Conservation (phyloP, 2,113 vertebrate species). For the Tetraodon nigroviridis region DNA sequence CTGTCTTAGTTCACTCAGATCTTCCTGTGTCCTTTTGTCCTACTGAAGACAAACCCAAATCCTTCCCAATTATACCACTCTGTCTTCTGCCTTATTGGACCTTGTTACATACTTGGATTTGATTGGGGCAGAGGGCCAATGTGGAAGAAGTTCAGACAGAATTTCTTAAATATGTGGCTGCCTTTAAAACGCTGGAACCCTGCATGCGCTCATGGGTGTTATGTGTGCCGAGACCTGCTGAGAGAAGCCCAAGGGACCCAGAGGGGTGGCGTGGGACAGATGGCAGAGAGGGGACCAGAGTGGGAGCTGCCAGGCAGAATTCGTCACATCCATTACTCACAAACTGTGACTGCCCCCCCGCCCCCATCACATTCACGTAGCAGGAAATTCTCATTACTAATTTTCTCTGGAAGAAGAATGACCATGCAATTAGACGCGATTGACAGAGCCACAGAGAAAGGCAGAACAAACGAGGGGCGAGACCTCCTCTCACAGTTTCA, state of each 20-base stretch:
- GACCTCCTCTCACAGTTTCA: conserved; percentile 32
- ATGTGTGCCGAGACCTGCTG: conserved; percentile 69
- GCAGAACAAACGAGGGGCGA: conserved; percentile 31
- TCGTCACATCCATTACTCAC: conserved; percentile 79
- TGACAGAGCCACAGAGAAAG: conserved; percentile 37
- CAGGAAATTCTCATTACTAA: conserved; percentile 71
- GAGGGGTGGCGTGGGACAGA: conserved; percentile 75
- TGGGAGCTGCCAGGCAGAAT: conserved; percentile 72
- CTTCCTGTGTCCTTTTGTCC: too few relatives aligned
- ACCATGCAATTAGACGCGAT: conserved; percentile 55
- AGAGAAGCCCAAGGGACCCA: conserved; percentile 66
- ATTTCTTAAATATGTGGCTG: conserved; percentile 24
- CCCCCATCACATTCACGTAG: conserved; percentile 63
- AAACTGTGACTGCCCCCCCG: conserved; percentile 56
- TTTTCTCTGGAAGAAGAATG: conserved; percentile 65
- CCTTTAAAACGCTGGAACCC: conserved; percentile 27
- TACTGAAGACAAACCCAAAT: too few relatives aligned
- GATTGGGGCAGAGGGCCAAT: too few relatives aligned
- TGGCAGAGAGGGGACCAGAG: conserved; percentile 69
- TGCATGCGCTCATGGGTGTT: conserved; percentile 26
- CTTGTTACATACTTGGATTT: too few relatives aligned
- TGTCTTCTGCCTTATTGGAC: too few relatives aligned
- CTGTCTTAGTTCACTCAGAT: too few relatives aligned
- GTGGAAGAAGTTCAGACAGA: not conserved
- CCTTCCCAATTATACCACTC: too few relatives aligned